These are phyloP conservation scores for Melipona beecheii DNA, from an alignment of 2,888 invertebrate species.

Conservation along the genomic window DNA sequence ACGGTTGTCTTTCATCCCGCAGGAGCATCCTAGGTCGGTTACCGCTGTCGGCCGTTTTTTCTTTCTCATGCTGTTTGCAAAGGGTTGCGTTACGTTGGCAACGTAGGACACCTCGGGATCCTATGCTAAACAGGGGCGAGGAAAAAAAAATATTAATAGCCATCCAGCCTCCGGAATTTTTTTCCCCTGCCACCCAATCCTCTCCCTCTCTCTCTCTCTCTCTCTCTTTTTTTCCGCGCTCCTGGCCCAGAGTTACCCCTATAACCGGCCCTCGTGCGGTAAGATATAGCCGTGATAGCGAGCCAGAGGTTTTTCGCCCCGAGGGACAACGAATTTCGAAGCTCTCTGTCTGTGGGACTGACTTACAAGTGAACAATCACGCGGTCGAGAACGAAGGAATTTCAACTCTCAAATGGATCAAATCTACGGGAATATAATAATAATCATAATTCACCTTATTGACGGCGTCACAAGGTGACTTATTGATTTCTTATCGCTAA, in stretches of 20 bases:
- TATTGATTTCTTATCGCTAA: too few species aligned
- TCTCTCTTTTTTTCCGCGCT: slow-evolving; percentile 2
- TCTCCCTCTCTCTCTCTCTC: too few species aligned
- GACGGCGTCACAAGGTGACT: too few species aligned
- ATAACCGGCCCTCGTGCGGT: slow-evolving; percentile 67
- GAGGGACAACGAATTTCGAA: slow-evolving; percentile 67
- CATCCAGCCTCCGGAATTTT: slow-evolving; percentile 80
- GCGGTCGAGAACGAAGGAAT: not conserved
- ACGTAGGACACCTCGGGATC: slow-evolving; percentile 60
- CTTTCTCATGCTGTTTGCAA: slow-evolving; percentile 71
- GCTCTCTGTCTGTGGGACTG: slow-evolving; percentile 26
- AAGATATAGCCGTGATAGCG: slow-evolving; percentile 71
- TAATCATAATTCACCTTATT: too few species aligned
- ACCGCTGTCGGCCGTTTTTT: slow-evolving; percentile 62
- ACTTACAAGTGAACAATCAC: slow-evolving; percentile 61
- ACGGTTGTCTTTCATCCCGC: slow-evolving; percentile 32
- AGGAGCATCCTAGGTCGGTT: slow-evolving; percentile 56
- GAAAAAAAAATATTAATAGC: slow-evolving; percentile 81
- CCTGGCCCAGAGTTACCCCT: slow-evolving; percentile 54
- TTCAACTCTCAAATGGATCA: not conserved
- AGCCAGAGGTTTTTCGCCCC: slow-evolving; percentile 24
- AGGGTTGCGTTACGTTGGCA: slow-evolving; percentile 70
- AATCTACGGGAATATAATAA: too few species aligned
- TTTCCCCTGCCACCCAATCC: slow-evolving; percentile 28
- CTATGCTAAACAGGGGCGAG: slow-evolving; percentile 83